phyloP scores from a whole-genome alignment of 2,797 vertebrate species.

The Trematomus bernacchii region DNA sequence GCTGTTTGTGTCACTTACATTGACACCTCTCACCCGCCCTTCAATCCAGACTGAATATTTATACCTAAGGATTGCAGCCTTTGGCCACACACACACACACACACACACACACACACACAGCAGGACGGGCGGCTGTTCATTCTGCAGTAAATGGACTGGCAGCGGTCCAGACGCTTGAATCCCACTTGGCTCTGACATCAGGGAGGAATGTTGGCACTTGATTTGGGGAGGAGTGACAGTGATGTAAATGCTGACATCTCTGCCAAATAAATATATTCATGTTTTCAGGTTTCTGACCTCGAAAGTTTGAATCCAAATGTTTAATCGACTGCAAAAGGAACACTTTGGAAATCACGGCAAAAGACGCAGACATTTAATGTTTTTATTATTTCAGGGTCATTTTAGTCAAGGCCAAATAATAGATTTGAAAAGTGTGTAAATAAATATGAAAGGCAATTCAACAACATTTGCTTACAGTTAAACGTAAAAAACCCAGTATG shows the following conservation, averaged over 20 bases:
- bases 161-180: constrained; percentile 23
- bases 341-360: too few species aligned
- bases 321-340: too few species aligned
- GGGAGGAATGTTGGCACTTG: constrained; percentile 47
- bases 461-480: too few species aligned
- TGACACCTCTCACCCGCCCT: constrained; percentile 5
- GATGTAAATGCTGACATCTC: not conserved
- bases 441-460: too few species aligned
- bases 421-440: too few species aligned
- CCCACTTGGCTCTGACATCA: constrained; percentile 26
- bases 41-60: constrained; percentile 26
- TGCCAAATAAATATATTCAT: too few species aligned
- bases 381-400: too few species aligned
- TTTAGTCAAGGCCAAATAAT: too few species aligned
- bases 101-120: not conserved
- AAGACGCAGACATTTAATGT: accelerated
- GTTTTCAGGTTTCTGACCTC: not conserved
- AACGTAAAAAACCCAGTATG: too few species aligned
- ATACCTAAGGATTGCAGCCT: not conserved
- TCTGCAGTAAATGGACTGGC: constrained; percentile 30
- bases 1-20: constrained; percentile 11
- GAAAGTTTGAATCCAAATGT: not conserved
- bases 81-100: not conserved
- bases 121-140: constrained; percentile 33
- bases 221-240: not conserved